These are phyloP conservation scores for Lynx canadensis DNA, from an alignment of 2,113 vertebrate species.

Conservation along the genomic window DNA sequence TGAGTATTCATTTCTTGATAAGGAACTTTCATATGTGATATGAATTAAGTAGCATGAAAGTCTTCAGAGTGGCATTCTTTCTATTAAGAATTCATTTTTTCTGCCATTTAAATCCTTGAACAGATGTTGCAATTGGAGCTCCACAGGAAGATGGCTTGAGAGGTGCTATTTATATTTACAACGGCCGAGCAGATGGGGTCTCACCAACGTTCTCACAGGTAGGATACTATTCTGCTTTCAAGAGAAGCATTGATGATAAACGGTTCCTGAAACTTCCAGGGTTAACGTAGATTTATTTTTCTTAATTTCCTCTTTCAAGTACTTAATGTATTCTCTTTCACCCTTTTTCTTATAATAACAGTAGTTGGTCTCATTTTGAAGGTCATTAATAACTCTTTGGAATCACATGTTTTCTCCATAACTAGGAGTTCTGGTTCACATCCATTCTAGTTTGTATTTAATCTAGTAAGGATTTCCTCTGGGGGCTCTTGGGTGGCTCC, in stretches of 20 bases:
- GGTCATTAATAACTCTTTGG: not conserved
- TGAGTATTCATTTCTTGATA: not conserved
- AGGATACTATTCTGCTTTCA: not conserved
- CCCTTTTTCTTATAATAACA: not conserved
- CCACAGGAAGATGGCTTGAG: constrained; percentile 90
- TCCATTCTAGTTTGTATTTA: not conserved
- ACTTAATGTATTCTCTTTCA: not conserved
- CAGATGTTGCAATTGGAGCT: constrained; percentile 93
- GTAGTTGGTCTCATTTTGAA: not conserved
- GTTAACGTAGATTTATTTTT: not conserved
- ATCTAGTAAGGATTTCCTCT: not conserved
- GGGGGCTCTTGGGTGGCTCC: no score
- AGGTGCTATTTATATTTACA: constrained; percentile 93
- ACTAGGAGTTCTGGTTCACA: not conserved
- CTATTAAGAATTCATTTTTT: not conserved
- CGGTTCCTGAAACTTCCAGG: not conserved
- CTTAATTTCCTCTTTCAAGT: not conserved
- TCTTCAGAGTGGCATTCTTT: constrained; percentile 17
- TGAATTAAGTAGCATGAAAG: not conserved
- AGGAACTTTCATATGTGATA: not conserved
- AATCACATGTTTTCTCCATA: not conserved
- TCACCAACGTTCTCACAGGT: constrained; percentile 89
- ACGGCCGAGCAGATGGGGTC: constrained; percentile 90
- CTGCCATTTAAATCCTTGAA: not conserved
- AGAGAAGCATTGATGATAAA: not conserved